These are phyloP conservation scores for Dicranocentrus wangi DNA, from an alignment of 2,888 invertebrate genomes.

Conservation along the genomic window DNA sequence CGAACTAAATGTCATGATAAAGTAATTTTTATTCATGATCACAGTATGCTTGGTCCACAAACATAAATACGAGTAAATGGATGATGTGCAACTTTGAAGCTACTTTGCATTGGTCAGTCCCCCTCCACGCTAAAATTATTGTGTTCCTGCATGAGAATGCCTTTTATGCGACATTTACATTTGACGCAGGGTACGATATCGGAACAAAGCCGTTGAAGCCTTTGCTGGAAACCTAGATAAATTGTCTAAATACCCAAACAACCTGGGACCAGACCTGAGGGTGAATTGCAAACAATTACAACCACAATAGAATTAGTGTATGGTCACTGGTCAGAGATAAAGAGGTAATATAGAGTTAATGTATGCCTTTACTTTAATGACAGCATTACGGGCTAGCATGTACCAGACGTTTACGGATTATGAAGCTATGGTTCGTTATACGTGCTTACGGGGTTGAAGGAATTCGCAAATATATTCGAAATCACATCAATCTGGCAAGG, in stretches of 20 bases:
- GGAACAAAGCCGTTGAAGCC: slow-evolving; percentile 25
- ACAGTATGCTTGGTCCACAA: slow-evolving; percentile 62
- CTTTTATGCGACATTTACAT: no score
- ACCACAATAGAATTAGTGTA: background rate
- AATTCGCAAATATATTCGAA: slow-evolving; percentile 54
- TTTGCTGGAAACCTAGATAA: slow-evolving; percentile 5
- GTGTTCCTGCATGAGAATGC: no score
- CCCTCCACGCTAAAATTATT: no score
- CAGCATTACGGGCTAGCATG: slow-evolving; percentile 51
- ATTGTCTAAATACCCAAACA: slow-evolving; percentile 23
- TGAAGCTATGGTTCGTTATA: slow-evolving; percentile 66
- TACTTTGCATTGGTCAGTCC: slow-evolving; percentile 69
- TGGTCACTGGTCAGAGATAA: background rate
- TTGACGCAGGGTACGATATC: slow-evolving; percentile 29
- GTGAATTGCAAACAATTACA: slow-evolving; percentile 22
- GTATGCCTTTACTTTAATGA: no score
- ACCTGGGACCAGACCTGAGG: slow-evolving; percentile 34
- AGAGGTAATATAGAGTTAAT: background rate
- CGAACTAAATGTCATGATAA: background rate
- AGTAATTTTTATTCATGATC: slow-evolving; percentile 16
- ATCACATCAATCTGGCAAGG: slow-evolving; percentile 62
- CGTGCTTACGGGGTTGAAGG: slow-evolving; percentile 65
- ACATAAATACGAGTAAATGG: slow-evolving; percentile 68
- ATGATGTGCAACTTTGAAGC: slow-evolving; percentile 68
- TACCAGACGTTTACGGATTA: slow-evolving; percentile 60